Evolutionary conservation across 1,140 invertebrate genomes (phyloP), one percentile per base, ranked within the genome.

Genomic region (Aradophagus sp.): DNA sequence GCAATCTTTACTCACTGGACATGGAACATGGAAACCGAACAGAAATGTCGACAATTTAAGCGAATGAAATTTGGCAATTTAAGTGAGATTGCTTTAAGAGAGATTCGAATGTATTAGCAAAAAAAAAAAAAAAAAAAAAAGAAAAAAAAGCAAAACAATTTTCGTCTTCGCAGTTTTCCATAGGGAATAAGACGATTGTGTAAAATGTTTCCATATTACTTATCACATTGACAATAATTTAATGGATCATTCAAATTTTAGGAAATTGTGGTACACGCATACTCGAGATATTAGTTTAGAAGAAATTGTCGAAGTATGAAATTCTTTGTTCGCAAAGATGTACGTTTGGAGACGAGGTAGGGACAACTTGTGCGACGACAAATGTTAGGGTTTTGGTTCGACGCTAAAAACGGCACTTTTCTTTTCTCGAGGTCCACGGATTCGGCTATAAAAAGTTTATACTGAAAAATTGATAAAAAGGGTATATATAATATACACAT

Each of bases 151-250:
- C n/a, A n/a, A n/a, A n/a, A n/a, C n/a, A n/a, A n/a, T n/a, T n/a
- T n/a, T n/a, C n/a, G n/a, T n/a, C n/a, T n/a, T n/a, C n/a, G n/a
- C n/a, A n/a, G n/a, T 23, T 23, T 23, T 23, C 20, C 8, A 23
- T n/a, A n/a, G n/a, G 8, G 4, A 23, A 4, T 23, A 23, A 29
- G 11, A 29, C 27, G 11, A 29, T 29, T 6, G 27, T 61, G 19
- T 50, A 26, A 26, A 48, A 16, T 17, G 15, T 23, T 32, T 44
- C 10, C n/a, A 23, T 38, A 11, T 36, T 35, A 47, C 35, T 48
- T 59, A 5, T 45, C 2, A 14, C 7, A 45, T 45, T 36, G 56
- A 48, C 44, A 48, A 59, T 59, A 59, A 59, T 59, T 59, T 59
- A 10, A 14, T 26, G n/a, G 11, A 29, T 10, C 45, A 0, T 29